A percentile compares a stretch with the other conserved stretches of the same genome.
phyloP scores from a whole-genome alignment of 2,113 vertebrate species.

The Puma concolor region DNA sequence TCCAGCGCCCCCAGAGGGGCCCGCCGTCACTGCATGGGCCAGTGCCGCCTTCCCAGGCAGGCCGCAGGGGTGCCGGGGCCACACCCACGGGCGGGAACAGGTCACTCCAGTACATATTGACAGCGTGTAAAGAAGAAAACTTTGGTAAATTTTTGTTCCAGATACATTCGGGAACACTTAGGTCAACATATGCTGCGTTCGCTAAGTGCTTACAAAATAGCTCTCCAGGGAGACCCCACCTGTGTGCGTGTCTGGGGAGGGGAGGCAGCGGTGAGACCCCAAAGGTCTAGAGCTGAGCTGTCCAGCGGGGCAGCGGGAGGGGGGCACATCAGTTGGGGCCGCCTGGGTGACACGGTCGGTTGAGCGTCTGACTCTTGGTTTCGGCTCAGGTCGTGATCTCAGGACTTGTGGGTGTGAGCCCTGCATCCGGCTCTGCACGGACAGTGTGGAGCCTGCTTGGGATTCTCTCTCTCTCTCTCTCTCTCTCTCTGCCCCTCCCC shows the following conservation, averaged over 20 bases:
- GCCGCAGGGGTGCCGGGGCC: background rate
- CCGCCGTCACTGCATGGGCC: background rate
- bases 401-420: no score
- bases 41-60: background rate
- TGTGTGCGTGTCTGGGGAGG: rapidly evolving
- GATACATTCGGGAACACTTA: rapidly evolving
- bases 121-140: background rate
- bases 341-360: no score
- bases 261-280: background rate
- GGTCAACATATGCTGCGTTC: rapidly evolving
- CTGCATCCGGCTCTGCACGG: no score
- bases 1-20: background rate
- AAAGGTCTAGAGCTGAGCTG: rapidly evolving
- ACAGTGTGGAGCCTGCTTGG: no score
- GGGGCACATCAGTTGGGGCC: no score
- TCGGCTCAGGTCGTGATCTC: no score
- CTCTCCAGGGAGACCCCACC: rapidly evolving
- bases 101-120: no score
- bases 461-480: no score
- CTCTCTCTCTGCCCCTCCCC: no score
- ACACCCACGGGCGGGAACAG: background rate
- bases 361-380: no score
- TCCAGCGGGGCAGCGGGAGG: no score
- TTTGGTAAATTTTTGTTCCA: background rate
- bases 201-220: rapidly evolving